Percentiles rank a stretch among this genome's conserved stretches.
phyloP scores from a whole-genome alignment of 1,140 invertebrate species.

The Galleria mellonella region DNA sequence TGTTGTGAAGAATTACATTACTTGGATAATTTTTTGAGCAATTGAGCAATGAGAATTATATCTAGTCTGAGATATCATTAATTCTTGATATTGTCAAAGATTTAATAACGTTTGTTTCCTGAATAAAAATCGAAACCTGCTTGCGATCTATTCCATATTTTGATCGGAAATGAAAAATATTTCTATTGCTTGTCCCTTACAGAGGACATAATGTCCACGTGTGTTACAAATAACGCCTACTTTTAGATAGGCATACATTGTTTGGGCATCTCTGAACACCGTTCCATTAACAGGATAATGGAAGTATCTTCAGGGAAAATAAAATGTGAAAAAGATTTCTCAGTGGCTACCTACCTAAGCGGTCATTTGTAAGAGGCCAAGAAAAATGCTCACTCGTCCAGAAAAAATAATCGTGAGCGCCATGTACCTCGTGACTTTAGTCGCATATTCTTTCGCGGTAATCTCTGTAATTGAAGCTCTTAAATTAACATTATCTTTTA shows the following conservation, averaged over 20 bases:
- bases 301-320: slow-evolving; percentile 46
- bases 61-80: too few relatives aligned
- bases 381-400: slow-evolving; percentile 58
- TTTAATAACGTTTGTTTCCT: too few relatives aligned
- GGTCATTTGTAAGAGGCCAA: slow-evolving; percentile 60
- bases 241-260: slow-evolving; percentile 40
- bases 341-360: slow-evolving; percentile 35
- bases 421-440: slow-evolving; percentile 5
- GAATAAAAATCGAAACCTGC: too few relatives aligned
- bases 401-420: slow-evolving; percentile 51
- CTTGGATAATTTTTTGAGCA: too few relatives aligned
- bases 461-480: slow-evolving; percentile 13
- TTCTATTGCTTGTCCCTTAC: not conserved
- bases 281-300: slow-evolving; percentile 62
- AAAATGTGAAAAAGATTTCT: slow-evolving; percentile 53
- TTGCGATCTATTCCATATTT: too few relatives aligned
- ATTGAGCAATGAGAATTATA: too few relatives aligned
- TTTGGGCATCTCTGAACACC: slow-evolving; percentile 43
- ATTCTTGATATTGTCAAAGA: too few relatives aligned
- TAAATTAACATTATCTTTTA: slow-evolving; percentile 7
- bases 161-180: too few relatives aligned
- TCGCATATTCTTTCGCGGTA: slow-evolving; percentile 7
- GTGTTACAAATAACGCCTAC: slow-evolving; percentile 23
- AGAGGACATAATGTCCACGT: slow-evolving; percentile 11
- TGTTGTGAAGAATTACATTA: too few relatives aligned